These are phyloP conservation scores for Neogale vison DNA, from an alignment of 2,113 vertebrate species.

Conservation along the genomic window DNA sequence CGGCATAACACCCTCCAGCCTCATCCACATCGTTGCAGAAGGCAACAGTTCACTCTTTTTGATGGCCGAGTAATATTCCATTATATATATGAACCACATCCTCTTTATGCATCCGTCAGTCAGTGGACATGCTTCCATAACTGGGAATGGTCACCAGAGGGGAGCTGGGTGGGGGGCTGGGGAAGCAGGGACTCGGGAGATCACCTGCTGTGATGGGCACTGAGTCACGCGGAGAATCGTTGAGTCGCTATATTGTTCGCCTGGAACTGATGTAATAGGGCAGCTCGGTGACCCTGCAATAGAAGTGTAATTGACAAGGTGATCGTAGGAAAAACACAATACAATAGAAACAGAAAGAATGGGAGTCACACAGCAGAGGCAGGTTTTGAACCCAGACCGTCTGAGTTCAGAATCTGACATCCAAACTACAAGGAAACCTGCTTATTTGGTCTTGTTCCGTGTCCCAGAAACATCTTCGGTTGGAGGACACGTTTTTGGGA, in stretches of 20 bases:
- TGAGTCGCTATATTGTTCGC: background rate
- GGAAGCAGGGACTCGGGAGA: background rate
- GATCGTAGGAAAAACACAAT: background rate
- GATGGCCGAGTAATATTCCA: background rate
- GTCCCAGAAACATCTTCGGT: background rate
- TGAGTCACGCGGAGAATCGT: rapidly evolving
- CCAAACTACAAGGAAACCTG: background rate
- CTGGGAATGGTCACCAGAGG: background rate
- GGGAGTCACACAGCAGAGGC: background rate
- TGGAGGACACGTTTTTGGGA: background rate
- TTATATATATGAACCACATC: background rate
- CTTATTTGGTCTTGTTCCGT: background rate
- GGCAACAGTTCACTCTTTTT: background rate
- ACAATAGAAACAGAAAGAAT: background rate
- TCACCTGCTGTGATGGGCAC: background rate
- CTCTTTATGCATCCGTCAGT: background rate
- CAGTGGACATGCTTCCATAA: background rate
- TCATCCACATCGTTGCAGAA: background rate
- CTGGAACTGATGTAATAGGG: background rate
- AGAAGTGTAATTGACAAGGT: background rate
- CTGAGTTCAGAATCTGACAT: background rate
- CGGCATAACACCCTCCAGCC: background rate
- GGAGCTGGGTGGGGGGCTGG: background rate
- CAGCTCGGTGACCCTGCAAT: background rate
- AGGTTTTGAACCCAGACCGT: background rate